phyloP scores from a whole-genome alignment of 2,797 vertebrate species.

The Urophycis tenuis region DNA sequence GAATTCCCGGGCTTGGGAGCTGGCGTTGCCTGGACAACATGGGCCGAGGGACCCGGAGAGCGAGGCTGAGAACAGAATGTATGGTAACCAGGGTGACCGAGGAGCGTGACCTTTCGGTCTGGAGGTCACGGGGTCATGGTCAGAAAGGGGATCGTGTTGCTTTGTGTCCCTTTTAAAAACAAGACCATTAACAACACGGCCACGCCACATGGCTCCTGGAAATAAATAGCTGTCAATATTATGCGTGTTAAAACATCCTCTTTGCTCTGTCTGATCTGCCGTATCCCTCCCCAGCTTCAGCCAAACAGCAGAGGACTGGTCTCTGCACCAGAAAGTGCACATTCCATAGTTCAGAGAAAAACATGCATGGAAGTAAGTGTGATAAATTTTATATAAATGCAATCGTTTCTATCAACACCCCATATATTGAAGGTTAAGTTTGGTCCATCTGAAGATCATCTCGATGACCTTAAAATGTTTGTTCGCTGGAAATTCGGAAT shows the following conservation, averaged over 20 bases:
- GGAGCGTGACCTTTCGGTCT: slow-evolving; percentile 29
- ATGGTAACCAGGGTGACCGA: slow-evolving; percentile 6
- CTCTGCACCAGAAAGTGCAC: neutral
- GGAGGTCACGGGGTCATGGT: neutral
- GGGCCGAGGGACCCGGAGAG: slow-evolving; percentile 23
- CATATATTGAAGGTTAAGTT: neutral
- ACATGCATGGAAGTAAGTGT: neutral
- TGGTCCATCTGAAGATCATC: neutral
- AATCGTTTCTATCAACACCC: neutral
- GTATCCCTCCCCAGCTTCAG: neutral
- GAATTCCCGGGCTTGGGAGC: slow-evolving; percentile 45
- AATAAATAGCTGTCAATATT: neutral
- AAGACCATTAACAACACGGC: neutral
- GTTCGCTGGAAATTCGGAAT: neutral
- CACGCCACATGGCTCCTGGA: neutral
- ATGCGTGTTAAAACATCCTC: neutral
- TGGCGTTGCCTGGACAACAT: slow-evolving; percentile 55
- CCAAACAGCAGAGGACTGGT: neutral
- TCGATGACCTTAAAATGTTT: neutral
- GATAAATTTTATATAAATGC: too few species aligned
- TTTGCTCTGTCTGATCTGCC: neutral
- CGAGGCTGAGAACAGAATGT: slow-evolving; percentile 10
- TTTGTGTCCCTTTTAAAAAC: neutral
- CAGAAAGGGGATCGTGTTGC: neutral
- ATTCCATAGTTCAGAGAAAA: neutral